These are phyloP conservation scores for Plotosus lineatus DNA, from an alignment of 2,113 vertebrate genomes.

Conservation along the genomic window DNA sequence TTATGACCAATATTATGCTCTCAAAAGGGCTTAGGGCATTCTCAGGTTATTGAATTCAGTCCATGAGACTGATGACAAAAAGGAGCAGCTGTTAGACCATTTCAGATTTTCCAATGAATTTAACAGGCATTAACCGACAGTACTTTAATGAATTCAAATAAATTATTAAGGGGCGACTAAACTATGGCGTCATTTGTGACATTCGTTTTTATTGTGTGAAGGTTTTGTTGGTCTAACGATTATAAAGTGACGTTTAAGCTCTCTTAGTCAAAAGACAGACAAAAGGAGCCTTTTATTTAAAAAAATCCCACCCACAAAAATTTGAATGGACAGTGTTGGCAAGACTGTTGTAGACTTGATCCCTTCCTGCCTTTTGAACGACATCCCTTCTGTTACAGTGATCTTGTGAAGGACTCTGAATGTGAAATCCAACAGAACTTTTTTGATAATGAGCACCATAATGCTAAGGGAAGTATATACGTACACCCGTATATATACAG, in stretches of 20 bases:
- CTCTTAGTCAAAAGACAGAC: neutral
- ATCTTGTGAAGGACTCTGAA: neutral
- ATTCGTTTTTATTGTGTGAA: neutral
- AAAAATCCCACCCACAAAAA: constrained; percentile 6
- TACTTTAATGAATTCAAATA: neutral
- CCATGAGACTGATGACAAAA: constrained; percentile 24
- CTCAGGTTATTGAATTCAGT: constrained; percentile 16
- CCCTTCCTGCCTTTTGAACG: constrained; percentile 22
- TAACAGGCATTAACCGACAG: neutral
- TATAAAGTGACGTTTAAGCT: neutral
- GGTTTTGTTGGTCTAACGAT: neutral
- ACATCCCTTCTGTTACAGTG: neutral
- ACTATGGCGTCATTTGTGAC: neutral
- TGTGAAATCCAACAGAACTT: neutral
- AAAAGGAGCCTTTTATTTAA: constrained; percentile 3
- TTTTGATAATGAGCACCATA: neutral
- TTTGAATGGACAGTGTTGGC: neutral
- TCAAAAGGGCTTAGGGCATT: constrained; percentile 42
- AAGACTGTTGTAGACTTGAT: neutral
- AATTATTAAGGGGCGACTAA: neutral
- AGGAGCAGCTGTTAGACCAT: neutral
- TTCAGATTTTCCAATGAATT: neutral
- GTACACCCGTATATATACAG: too few species aligned
- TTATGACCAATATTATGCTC: constrained; percentile 54
- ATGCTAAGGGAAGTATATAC: neutral